Evolutionary conservation across 2,113 vertebrate genomes (phyloP), one percentile per base, ranked within the genome.

Genomic region (Ahaetulla prasina): DNA sequence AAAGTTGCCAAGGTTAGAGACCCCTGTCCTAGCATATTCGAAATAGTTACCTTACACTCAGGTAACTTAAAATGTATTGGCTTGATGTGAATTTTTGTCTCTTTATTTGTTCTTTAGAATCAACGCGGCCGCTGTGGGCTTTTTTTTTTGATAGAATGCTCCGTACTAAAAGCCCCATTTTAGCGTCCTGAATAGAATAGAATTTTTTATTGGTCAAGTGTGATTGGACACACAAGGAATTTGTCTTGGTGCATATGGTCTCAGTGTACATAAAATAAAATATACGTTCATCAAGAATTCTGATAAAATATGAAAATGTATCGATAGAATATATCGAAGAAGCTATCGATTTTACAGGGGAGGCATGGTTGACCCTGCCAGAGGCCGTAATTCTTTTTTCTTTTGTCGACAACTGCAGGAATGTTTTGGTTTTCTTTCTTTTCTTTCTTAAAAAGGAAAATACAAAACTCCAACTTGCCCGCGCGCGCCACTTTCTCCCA

Each of bases 401-500:
- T 9, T 27, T 27, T 55, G 25, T 27, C 45, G 27, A 86, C 14
- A 5, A 50, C 8, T 30, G 27, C 10, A 27, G 23, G 23, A 50
- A 8, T 18, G 2, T 50, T 86, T 27, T 49, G 25, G 3, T 86
- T 85, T 7, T 43, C 20, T 20, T 85, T 45, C 35, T n/a, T 47
- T 16, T 39, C 8, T 85, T 45, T 47, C 39, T 85, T 47, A 52
- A 14, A 54, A 47, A 14, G 50, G 80, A 18, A 85, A 84, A 39
- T 3, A 1, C 6, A n/a, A 22, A 8, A 11, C 22, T 3, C 14
- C 87, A 39, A 68, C 25, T 68, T 89, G 93, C 93, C 95, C 92
- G 93, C 94, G 94, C 91, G 93, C 96, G 93, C 94, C 91, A 91
- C 94, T 96, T 96, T 92, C 63, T 54, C 35, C 30, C 18, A 6